Evolutionary conservation across 1,140 invertebrate species (phyloP).

Genomic region (Drosophila varians): DNA sequence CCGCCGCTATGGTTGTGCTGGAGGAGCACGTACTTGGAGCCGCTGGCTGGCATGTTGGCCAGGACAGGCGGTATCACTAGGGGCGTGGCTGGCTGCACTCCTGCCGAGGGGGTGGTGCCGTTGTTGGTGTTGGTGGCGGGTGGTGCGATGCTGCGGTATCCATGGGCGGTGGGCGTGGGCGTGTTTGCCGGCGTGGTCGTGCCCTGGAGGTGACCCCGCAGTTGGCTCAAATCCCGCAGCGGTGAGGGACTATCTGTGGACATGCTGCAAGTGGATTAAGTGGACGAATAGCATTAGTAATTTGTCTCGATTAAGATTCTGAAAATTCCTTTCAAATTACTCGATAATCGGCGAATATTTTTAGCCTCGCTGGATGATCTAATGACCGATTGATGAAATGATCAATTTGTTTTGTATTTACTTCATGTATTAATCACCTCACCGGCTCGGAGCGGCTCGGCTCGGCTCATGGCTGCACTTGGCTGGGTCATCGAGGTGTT

Average conservation of each 20-base stretch:
- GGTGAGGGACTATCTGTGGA: slow-evolving; percentile 82
- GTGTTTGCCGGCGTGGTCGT: neutral
- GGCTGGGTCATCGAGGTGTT: slow-evolving; percentile 28
- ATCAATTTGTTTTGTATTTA: too few species aligned
- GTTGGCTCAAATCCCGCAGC: slow-evolving; percentile 72
- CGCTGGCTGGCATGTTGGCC: slow-evolving; percentile 40
- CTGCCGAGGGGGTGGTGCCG: slow-evolving; percentile 23
- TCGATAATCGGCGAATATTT: slow-evolving; percentile 15
- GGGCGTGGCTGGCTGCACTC: slow-evolving; percentile 19
- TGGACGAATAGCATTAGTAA: neutral
- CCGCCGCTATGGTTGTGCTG: slow-evolving; percentile 65
- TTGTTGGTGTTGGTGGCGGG: neutral
- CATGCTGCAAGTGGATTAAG: slow-evolving; percentile 65
- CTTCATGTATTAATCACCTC: too few species aligned
- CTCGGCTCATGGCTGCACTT: slow-evolving; percentile 4
- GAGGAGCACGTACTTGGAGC: slow-evolving; percentile 77
- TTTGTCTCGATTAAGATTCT: slow-evolving; percentile 4
- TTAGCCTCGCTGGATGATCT: slow-evolving; percentile 30
- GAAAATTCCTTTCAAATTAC: slow-evolving; percentile 20
- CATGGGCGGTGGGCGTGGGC: slow-evolving; percentile 25
- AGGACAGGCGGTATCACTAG: slow-evolving; percentile 5
- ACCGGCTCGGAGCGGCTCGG: too few species aligned
- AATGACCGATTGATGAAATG: slow-evolving; percentile 31
- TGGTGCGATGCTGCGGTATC: slow-evolving; percentile 34
- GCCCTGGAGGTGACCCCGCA: slow-evolving; percentile 63